Base-by-base conservation (phyloP, 1,140 invertebrate genomes). In the Babylonia areolata region DNA sequence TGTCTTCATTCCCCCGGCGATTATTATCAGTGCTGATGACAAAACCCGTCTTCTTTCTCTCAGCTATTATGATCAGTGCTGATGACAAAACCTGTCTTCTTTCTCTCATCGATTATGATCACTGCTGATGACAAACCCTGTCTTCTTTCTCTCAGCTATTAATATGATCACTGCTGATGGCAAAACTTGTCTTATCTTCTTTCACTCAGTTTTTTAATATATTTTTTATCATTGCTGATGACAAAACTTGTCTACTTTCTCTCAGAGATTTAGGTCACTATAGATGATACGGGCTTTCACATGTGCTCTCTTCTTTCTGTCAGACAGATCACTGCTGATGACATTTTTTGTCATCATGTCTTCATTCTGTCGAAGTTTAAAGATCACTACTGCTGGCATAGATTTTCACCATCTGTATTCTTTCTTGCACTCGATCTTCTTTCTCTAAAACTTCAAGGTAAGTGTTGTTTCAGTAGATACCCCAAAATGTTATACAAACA, bases 351-450 rank as follows among this genome's bases (percentile, higher is more conserved):
- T 97, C 96, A 82, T 96, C 95, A 91, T 96, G 96, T 2, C 96
- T 96, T 85, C 96, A 96, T 91, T 97, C 97, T 0, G 96, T 95
- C 87, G 97, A 95, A 88, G 98, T 96, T 40, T 98, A 94, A 31
- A 97, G 91, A 91, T 96, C 97, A 37, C 98, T 95, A 42, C 94
- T n/a, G n/a, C n/a, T n/a, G 95, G 17, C 95, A 94, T 28, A 98
- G 91, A 0, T 95, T 95, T 17, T 96, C 95, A 93, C 97, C 97
- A 33, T 96, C 96, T 69, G 97, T 93, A 17, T 98, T 93, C 3
- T 98, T 93, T 93, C 98, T 98, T 94, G 98, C 97, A 35, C 98
- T 93, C 0, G 97, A 93, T 2, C 96, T 96, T 94, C 98, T 97
- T 89, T 95, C 97, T 89, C 96, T 95, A 94, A 96, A 98, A 91